These are phyloP conservation scores for Hemistola chrysoprasaria DNA, from an alignment of 2,888 invertebrate genomes.

Conservation along the genomic window DNA sequence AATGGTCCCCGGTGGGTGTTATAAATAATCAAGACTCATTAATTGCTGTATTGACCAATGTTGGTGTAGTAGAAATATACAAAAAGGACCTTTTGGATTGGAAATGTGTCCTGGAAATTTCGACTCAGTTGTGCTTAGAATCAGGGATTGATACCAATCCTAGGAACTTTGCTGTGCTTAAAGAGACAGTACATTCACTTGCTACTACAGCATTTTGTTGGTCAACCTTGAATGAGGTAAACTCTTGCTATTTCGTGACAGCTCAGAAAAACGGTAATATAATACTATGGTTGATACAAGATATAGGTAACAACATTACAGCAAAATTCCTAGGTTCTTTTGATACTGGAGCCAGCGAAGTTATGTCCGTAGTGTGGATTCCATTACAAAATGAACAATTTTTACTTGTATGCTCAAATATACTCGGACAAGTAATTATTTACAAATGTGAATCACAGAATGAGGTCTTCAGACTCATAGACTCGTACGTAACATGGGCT, in stretches of 20 bases:
- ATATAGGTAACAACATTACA: slow-evolving; percentile 24
- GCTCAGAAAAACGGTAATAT: slow-evolving; percentile 59
- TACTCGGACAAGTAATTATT: slow-evolving; percentile 48
- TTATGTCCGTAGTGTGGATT: slow-evolving; percentile 52
- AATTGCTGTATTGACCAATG: slow-evolving; percentile 59
- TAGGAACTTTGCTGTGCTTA: slow-evolving; percentile 40
- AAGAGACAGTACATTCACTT: slow-evolving; percentile 43
- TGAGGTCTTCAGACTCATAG: slow-evolving; percentile 30
- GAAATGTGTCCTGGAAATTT: slow-evolving; percentile 47
- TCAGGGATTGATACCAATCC: slow-evolving; percentile 28
- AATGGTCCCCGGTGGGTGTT: slow-evolving; percentile 58
- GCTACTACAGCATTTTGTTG: slow-evolving; percentile 58
- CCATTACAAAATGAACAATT: slow-evolving; percentile 34
- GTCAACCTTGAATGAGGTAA: slow-evolving; percentile 41
- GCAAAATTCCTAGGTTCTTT: slow-evolving; percentile 36
- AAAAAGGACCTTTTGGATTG: slow-evolving; percentile 38
- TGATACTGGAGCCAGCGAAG: slow-evolving; percentile 40
- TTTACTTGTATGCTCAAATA: slow-evolving; percentile 47
- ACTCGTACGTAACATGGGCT: slow-evolving; percentile 46
- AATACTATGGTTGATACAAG: slow-evolving; percentile 53
- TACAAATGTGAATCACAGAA: slow-evolving; percentile 41
- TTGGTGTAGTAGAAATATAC: slow-evolving; percentile 59
- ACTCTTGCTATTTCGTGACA: slow-evolving; percentile 56
- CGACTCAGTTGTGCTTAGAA: slow-evolving; percentile 37
- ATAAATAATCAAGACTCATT: slow-evolving; percentile 40